Conservation (phyloP, 2,113 vertebrate genomes). For the Scytalopus superciliaris region DNA sequence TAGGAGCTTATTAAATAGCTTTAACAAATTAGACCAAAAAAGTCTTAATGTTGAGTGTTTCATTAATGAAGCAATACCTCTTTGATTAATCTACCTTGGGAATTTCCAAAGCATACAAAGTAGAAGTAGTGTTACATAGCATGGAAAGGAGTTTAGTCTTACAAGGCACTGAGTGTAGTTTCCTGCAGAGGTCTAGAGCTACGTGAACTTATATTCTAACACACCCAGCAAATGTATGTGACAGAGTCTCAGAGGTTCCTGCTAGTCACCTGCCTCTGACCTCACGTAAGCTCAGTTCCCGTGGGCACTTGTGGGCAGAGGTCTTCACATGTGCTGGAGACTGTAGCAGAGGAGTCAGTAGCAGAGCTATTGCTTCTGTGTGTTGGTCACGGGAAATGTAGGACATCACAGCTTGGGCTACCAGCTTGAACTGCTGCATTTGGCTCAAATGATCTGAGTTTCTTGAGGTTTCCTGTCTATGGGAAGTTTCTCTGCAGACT, state of each 20-base stretch:
- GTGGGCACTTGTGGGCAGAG: background rate
- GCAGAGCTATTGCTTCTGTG: background rate
- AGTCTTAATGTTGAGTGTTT: background rate
- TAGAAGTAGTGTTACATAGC: background rate
- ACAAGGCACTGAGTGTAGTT: background rate
- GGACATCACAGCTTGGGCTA: background rate
- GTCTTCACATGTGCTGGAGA: background rate
- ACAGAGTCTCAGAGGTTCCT: background rate
- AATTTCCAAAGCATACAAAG: background rate
- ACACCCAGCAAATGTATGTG: background rate
- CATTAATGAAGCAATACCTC: background rate
- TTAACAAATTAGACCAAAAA: background rate
- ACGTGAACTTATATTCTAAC: background rate
- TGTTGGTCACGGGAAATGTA: background rate
- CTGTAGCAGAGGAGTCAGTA: background rate
- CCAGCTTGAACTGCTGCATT: background rate
- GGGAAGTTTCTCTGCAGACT: background rate
- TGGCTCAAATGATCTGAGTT: background rate
- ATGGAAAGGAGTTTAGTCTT: background rate
- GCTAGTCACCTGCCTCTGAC: background rate
- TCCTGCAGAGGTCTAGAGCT: background rate
- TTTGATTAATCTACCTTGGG: background rate
- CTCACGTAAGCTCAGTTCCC: background rate
- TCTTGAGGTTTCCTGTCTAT: background rate
- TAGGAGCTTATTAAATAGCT: background rate